phyloP scores from a whole-genome alignment of 1,140 invertebrate species.

The Planococcus citri region DNA sequence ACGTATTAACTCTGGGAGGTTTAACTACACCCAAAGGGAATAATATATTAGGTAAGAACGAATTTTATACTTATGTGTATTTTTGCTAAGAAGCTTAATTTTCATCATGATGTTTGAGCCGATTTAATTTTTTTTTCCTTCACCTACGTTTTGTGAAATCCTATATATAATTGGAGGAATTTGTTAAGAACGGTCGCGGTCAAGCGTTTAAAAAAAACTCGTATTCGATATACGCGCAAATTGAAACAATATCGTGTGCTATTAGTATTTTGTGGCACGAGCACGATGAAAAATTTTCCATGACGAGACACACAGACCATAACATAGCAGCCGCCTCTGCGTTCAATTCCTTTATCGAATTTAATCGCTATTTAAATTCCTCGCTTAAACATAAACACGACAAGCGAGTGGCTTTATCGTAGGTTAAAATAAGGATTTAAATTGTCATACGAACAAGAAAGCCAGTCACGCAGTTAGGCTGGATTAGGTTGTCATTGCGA shows the following conservation, averaged over 20 bases:
- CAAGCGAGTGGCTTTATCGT: not conserved
- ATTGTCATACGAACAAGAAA: conserved; percentile 1
- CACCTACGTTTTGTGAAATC: no score
- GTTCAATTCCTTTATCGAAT: not conserved
- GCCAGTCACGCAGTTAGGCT: not conserved
- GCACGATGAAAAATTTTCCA: no score
- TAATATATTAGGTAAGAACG: conserved; percentile 47
- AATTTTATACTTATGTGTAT: not conserved
- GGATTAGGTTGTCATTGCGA: not conserved
- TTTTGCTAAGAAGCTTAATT: no score
- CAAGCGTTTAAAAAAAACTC: no score
- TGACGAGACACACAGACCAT: no score
- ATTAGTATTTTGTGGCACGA: no score
- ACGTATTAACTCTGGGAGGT: conserved; percentile 65
- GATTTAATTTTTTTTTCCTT: no score
- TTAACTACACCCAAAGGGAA: conserved; percentile 50
- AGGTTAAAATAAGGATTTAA: not conserved
- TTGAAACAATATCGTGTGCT: no score
- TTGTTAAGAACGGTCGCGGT: not conserved
- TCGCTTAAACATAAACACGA: not conserved
- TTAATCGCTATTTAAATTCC: not conserved
- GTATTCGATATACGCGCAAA: no score
- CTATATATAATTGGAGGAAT: no score
- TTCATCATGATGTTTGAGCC: no score
- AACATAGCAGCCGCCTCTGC: no score